phyloP scores from a whole-genome alignment of 2,113 vertebrate genomes.

The Aspiorhynchus laticeps region DNA sequence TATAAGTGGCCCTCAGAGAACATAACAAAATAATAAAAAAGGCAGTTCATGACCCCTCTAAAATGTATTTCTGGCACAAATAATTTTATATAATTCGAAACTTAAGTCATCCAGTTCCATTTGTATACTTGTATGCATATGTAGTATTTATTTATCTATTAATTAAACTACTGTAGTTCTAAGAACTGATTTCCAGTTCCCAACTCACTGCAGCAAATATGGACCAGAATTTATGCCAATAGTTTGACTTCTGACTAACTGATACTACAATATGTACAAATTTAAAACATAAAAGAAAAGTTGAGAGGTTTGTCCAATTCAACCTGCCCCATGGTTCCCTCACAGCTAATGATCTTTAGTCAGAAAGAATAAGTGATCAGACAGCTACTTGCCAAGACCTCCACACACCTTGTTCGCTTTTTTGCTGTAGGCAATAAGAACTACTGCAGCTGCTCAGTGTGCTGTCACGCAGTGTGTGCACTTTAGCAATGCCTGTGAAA shows the following conservation, averaged over 20 bases:
- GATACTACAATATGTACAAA: background rate
- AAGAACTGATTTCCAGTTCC: background rate
- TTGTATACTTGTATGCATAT: background rate
- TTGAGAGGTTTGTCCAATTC: background rate
- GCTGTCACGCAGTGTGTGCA: background rate
- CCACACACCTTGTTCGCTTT: background rate
- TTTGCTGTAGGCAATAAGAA: background rate
- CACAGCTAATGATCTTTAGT: slow-evolving; percentile 17
- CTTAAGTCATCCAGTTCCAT: too few species aligned
- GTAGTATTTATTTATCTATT: background rate
- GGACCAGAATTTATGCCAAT: background rate
- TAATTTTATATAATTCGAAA: too few species aligned
- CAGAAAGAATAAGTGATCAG: background rate
- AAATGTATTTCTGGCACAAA: too few species aligned
- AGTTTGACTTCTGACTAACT: background rate
- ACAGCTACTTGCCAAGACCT: background rate
- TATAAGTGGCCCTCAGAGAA: too few species aligned
- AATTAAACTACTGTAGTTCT: background rate
- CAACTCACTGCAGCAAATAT: background rate
- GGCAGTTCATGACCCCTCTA: too few species aligned
- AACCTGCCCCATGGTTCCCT: background rate
- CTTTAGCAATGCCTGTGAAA: background rate
- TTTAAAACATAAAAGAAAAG: background rate
- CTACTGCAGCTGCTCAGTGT: background rate
- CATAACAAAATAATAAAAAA: too few species aligned